Conservation (phyloP, 2,113 vertebrate genomes). For the Mohoua ochrocephala region DNA sequence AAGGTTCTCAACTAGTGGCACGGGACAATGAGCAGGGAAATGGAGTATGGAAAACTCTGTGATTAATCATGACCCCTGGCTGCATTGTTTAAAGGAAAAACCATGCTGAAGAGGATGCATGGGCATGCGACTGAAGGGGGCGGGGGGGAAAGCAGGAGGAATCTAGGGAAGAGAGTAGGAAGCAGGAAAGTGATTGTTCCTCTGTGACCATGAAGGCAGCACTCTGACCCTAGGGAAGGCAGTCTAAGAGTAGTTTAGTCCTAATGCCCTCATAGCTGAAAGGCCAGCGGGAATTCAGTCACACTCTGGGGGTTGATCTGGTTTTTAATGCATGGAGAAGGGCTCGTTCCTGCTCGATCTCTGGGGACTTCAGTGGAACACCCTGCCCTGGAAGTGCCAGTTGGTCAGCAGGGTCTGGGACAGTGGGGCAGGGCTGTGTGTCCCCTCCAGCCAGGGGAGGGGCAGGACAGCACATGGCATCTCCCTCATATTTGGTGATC, state of each 20-base stretch:
- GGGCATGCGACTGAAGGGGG: background rate
- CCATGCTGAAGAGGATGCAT: background rate
- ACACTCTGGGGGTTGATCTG: fast-evolving
- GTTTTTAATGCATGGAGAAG: background rate
- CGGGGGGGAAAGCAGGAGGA: background rate
- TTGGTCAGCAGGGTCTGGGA: background rate
- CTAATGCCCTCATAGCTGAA: background rate
- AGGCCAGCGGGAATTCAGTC: background rate
- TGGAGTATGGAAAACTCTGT: background rate
- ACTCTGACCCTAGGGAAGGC: background rate
- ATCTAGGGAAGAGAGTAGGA: background rate
- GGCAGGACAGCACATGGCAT: background rate
- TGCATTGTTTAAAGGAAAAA: background rate
- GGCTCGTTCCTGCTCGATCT: background rate
- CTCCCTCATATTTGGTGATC: background rate
- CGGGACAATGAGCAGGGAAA: background rate
- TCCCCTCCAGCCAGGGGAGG: background rate
- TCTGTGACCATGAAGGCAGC: background rate
- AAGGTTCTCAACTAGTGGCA: background rate
- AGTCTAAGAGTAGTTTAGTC: background rate
- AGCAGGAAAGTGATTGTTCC: background rate
- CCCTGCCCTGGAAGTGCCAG: background rate
- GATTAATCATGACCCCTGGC: background rate
- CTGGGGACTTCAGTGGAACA: fast-evolving
- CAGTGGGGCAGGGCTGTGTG: background rate